These are phyloP conservation scores for Platorchestia sp. DNA, from an alignment of 1,140 invertebrate species.

Conservation along the genomic window DNA sequence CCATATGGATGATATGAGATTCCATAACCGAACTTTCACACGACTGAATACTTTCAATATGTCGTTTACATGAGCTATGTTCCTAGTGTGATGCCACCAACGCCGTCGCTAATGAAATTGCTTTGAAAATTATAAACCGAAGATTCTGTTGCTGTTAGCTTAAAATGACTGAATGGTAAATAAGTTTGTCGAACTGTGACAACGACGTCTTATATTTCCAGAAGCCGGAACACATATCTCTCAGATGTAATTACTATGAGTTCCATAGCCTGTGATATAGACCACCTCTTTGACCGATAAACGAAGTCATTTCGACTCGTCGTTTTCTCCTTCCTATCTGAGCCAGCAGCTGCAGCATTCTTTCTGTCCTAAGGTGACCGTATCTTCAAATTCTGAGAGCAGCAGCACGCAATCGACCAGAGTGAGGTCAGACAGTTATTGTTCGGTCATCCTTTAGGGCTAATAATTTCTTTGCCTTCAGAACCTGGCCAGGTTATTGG, in stretches of 20 bases:
- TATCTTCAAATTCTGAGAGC: neutral
- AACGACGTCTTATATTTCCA: too few relatives aligned
- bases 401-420: neutral
- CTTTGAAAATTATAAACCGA: too few relatives aligned
- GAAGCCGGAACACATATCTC: neutral
- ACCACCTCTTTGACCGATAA: neutral
- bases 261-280: neutral
- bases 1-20: too few relatives aligned
- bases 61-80: too few relatives aligned
- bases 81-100: too few relatives aligned
- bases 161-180: too few relatives aligned
- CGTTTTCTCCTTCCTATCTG: neutral
- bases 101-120: too few relatives aligned
- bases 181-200: too few relatives aligned
- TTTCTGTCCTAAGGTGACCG: neutral
- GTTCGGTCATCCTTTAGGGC: neutral
- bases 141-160: too few relatives aligned
- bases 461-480: neutral
- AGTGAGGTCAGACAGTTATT: neutral
- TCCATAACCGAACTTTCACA: too few relatives aligned
- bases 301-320: neutral
- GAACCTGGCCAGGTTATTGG: neutral
- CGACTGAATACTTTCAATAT: too few relatives aligned
- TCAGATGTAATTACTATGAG: neutral
- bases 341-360: neutral